Evolutionary conservation across 2,888 invertebrate species (phyloP).

Genomic region (Parascotia fuliginaria): DNA sequence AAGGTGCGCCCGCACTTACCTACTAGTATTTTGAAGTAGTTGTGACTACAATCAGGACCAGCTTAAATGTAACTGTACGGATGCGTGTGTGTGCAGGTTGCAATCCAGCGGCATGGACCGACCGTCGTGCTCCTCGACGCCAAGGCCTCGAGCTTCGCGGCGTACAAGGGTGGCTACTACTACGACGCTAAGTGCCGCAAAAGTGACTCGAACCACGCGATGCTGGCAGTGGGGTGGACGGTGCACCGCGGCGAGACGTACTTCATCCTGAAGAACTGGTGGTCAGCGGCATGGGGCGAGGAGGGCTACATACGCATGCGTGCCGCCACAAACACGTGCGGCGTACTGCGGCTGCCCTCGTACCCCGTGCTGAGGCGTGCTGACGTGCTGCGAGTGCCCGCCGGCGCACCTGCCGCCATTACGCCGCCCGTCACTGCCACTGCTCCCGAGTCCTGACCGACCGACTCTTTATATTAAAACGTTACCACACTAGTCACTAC

Average conservation of each 20-base stretch:
- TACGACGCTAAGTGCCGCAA: slow-evolving; percentile 53
- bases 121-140: slow-evolving; percentile 70
- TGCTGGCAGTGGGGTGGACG: slow-evolving; percentile 75
- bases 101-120: slow-evolving; percentile 67
- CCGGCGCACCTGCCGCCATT: slow-evolving; percentile 18
- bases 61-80: background rate
- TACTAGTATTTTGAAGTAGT: too few relatives aligned
- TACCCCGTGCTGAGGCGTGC: slow-evolving; percentile 61
- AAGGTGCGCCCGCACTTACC: slow-evolving; percentile 66
- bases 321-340: slow-evolving; percentile 69
- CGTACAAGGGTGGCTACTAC: slow-evolving; percentile 63
- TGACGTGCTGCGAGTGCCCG: slow-evolving; percentile 43
- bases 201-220: slow-evolving; percentile 62
- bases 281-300: slow-evolving; percentile 67
- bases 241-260: slow-evolving; percentile 56
- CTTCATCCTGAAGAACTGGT: slow-evolving; percentile 76
- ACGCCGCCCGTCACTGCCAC: slow-evolving; percentile 4
- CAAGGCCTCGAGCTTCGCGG: slow-evolving; percentile 53
- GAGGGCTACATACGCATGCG: slow-evolving; percentile 66
- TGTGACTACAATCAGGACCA: too few relatives aligned
- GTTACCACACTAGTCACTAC: background rate
- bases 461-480: background rate
- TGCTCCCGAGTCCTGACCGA: background rate
- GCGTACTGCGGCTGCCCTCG: slow-evolving; percentile 63
- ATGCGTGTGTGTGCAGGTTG: slow-evolving; percentile 51